Percentiles rank a stretch among this genome's conserved stretches.
Conservation (phyloP, 2,113 vertebrate species). For the Columba janthina region DNA sequence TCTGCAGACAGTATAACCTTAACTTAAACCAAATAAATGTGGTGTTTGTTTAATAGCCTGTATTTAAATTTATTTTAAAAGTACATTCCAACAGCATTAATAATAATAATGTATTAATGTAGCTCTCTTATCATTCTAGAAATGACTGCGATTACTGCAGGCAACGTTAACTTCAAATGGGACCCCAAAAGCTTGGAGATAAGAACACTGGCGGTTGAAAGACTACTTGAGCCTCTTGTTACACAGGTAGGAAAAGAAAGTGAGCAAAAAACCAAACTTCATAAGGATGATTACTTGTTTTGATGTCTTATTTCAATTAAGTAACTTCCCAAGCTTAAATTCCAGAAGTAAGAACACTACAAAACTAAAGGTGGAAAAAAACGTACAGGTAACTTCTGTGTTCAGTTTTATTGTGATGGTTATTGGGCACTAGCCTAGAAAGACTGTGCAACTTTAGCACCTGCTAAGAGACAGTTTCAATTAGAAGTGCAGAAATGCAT, state of each 20-base stretch:
- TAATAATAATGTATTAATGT: not conserved
- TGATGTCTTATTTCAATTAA: not conserved
- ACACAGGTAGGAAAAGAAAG: conserved; percentile 85
- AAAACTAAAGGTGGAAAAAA: not conserved
- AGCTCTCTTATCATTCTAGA: conserved; percentile 59
- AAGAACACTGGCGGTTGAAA: conserved; percentile 94
- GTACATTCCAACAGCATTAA: not conserved
- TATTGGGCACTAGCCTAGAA: not conserved
- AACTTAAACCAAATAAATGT: rapidly evolving
- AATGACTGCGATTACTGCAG: conserved; percentile 91
- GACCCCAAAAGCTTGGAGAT: conserved; percentile 99
- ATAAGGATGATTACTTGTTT: not conserved
- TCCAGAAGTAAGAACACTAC: not conserved
- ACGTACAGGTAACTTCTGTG: not conserved
- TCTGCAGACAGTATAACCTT: not conserved
- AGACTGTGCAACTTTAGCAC: not conserved
- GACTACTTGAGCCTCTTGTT: conserved; percentile 94
- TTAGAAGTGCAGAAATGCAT: not conserved
- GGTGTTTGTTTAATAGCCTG: not conserved
- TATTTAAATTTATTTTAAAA: not conserved
- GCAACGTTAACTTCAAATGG: conserved; percentile 98
- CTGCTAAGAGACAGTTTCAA: not conserved
- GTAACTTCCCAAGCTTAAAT: not conserved
- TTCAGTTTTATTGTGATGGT: not conserved
- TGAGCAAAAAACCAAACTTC: not conserved